Conservation (phyloP, 1,140 invertebrate species). For the Monomorium pharaonis region DNA sequence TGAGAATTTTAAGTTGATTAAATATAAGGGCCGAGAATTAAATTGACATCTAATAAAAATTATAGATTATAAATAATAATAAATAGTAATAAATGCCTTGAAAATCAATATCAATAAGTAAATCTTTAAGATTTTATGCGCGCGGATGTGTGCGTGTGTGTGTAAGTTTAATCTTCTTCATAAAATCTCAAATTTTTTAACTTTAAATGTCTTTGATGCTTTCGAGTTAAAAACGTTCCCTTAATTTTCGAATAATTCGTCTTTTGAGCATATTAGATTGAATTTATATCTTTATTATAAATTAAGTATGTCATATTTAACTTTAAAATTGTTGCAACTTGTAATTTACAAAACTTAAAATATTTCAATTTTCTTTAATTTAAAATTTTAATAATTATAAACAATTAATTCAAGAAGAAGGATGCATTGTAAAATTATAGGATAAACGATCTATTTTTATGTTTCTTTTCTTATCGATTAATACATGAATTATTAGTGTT, state of each 20-base stretch:
- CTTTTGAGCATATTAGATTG: neutral
- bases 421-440: neutral
- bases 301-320: neutral
- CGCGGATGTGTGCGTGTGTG: too few relatives aligned
- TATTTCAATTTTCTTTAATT: neutral
- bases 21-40: too few relatives aligned
- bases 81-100: neutral
- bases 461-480: neutral
- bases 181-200: neutral
- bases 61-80: neutral
- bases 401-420: neutral
- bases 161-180: neutral
- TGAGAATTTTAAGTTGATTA: too few relatives aligned
- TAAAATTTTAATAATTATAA: slow-evolving; percentile 1
- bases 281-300: neutral
- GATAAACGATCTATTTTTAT: neutral
- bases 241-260: neutral
- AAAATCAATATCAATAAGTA: too few relatives aligned
- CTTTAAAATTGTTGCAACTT: neutral
- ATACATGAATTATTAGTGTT: neutral
- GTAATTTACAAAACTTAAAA: neutral
- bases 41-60: too few relatives aligned
- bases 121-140: too few relatives aligned
- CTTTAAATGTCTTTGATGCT: neutral
- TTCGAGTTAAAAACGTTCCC: neutral